Conservation (phyloP, 2,797 vertebrate species). For the Xenentodon cancila region DNA sequence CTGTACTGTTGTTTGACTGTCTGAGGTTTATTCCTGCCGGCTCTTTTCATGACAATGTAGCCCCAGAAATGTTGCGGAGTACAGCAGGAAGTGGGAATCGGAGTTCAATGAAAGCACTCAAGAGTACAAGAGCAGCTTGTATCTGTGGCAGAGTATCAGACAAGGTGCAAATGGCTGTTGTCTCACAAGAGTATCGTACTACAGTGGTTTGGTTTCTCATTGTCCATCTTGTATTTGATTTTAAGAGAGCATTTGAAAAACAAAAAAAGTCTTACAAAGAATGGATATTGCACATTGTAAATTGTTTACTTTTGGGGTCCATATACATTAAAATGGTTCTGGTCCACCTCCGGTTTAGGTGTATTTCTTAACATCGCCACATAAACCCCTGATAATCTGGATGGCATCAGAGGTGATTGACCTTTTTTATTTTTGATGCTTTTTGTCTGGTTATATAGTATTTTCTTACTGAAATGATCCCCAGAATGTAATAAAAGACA, state of each 20-base stretch:
- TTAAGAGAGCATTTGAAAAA: background rate
- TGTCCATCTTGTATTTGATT: constrained; percentile 10
- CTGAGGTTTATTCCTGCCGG: constrained; percentile 58
- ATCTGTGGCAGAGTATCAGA: constrained; percentile 37
- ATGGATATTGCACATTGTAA: background rate
- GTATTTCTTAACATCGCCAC: background rate
- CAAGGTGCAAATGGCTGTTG: constrained; percentile 22
- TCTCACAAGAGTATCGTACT: constrained; percentile 28
- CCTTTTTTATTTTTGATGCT: background rate
- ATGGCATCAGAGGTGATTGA: background rate
- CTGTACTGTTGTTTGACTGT: constrained; percentile 57
- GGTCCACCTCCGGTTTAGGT: background rate
- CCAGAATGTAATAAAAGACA: background rate
- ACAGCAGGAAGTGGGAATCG: constrained; percentile 37
- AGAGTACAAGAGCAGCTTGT: constrained; percentile 28
- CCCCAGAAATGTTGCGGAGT: constrained; percentile 53
- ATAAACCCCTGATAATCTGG: too few species aligned
- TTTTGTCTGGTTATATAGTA: background rate
- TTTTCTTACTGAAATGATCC: constrained; percentile 1
- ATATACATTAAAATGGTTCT: too few species aligned
- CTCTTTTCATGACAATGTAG: constrained; percentile 56
- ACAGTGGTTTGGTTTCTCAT: constrained; percentile 7
- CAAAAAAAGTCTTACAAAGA: background rate
- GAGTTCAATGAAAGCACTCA: constrained; percentile 49
- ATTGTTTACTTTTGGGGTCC: constrained; percentile 2